Base-by-base conservation (phyloP, 1,140 invertebrate genomes). In the Cyclargus thomasi region DNA sequence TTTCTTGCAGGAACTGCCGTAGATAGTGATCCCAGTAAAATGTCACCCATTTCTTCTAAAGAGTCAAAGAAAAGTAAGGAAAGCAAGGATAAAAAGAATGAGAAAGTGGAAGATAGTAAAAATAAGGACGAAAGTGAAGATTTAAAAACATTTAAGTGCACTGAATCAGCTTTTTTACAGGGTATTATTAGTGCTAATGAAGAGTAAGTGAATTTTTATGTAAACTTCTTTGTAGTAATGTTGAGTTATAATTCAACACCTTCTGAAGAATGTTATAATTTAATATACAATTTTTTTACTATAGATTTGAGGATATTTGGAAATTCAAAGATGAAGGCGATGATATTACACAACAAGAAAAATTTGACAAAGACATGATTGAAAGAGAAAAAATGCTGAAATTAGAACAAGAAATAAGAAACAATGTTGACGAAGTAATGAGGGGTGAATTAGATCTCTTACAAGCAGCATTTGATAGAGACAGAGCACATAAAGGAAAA, bases 391-490 rank as follows among this genome's bases (percentile, higher is more conserved):
- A 98, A 85, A 93, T 95, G 71, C 90, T 92, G 2, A 94, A 97
- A 83, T 93, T 99, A 35, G 97, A 98, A 84, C 91, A 94, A 67
- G 96, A 98, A 88, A 92, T 99, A 17, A 91, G 97, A 75, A 91
- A 94, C 59, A 92, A 92, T 22, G 97, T 98, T 1, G 97, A 99
- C 88, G 94, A 96, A 76, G 92, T 96, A 62, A 95, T 99, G 92
- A 93, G 97, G 78, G 92, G 93, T 83, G 97, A 97, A 84, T 83
- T 98, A 29, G 94, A 97, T 78, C 88, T 95, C 29, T 88, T 98
- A 2, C 96, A 96, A 92, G 95, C 94, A 67, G 95, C 95, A 17
- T 93, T 95, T 16, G 95, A 96, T 75, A 92, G 93, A 76, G 95
- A 97, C 75, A 92, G 91, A 82, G 93, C 94, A 17, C 88, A 92